A percentile compares a stretch with the other conserved stretches of the same genome.
Evolutionary conservation across 2,797 vertebrate genomes (phyloP).

Genomic region (Triplophysa yarkandensis): DNA sequence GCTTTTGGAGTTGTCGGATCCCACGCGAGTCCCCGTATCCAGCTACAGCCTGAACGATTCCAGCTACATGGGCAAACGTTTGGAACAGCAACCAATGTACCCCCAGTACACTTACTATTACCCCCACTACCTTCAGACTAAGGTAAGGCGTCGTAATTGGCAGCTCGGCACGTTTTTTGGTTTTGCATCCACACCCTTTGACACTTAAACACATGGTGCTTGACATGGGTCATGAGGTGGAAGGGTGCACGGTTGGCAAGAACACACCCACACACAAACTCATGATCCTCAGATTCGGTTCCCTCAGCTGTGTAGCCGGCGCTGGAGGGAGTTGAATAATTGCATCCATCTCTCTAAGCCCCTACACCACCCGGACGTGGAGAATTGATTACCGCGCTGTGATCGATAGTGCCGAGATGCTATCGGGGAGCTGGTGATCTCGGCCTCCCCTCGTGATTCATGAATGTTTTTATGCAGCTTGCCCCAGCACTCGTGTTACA

Average conservation of each 20-base stretch:
- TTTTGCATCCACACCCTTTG: constrained; percentile 33
- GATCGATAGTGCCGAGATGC: constrained; percentile 67
- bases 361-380: constrained; percentile 63
- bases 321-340: constrained; percentile 53
- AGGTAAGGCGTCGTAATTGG: constrained; percentile 75
- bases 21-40: constrained; percentile 82
- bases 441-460: constrained; percentile 61
- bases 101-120: constrained; percentile 94
- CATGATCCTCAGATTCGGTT: constrained; percentile 41
- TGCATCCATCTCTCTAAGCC: constrained; percentile 56
- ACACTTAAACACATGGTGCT: constrained; percentile 39
- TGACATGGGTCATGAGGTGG: constrained; percentile 38
- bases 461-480: constrained; percentile 60
- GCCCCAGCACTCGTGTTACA: constrained; percentile 64
- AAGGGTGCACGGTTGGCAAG: constrained; percentile 10
- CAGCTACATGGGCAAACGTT: constrained; percentile 94
- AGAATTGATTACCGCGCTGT: constrained; percentile 66
- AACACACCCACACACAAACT: constrained; percentile 31
- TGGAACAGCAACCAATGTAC: constrained; percentile 94
- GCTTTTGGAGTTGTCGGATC: constrained; percentile 74
- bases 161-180: constrained; percentile 35
- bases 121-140: constrained; percentile 91
- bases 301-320: constrained; percentile 48
- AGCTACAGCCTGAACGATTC: constrained; percentile 87
- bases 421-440: constrained; percentile 56